These are phyloP conservation scores for Coryphaenoides rupestris DNA, from an alignment of 2,113 vertebrate genomes.

Conservation along the genomic window DNA sequence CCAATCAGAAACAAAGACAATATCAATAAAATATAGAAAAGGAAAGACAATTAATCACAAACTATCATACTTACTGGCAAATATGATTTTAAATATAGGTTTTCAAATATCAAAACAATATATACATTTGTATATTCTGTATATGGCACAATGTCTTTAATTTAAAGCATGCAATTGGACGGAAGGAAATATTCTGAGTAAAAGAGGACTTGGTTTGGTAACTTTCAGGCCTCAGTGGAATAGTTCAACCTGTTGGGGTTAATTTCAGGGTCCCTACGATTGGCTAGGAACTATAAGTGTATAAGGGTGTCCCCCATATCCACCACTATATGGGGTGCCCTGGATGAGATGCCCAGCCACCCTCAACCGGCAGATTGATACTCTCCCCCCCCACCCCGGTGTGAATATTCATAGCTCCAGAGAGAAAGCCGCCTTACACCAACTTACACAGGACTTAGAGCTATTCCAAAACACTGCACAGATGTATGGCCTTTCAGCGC, in stretches of 20 bases:
- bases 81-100: too few species aligned
- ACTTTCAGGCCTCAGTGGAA: constrained; percentile 27
- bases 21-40: too few species aligned
- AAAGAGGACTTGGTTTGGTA: constrained; percentile 24
- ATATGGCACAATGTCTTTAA: too few species aligned
- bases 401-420: constrained; percentile 75
- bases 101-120: too few species aligned
- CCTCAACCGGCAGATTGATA: constrained; percentile 50
- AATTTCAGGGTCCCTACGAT: constrained; percentile 40
- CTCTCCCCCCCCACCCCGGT: constrained; percentile 57
- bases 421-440: constrained; percentile 59
- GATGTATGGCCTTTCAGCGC: constrained; percentile 70
- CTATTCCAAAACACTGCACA: constrained; percentile 63
- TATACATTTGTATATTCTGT: too few species aligned
- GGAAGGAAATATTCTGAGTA: neutral
- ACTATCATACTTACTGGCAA: too few species aligned
- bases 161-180: too few species aligned
- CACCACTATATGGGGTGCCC: constrained; percentile 50
- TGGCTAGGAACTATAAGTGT: too few species aligned
- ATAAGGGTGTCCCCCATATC: constrained; percentile 16
- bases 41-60: too few species aligned
- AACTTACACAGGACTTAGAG: constrained; percentile 69
- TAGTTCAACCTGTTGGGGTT: constrained; percentile 36
- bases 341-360: constrained; percentile 45
- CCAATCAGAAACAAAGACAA: too few species aligned